phyloP scores from a whole-genome alignment of 2,797 vertebrate genomes.

The Alectoris magna region DNA sequence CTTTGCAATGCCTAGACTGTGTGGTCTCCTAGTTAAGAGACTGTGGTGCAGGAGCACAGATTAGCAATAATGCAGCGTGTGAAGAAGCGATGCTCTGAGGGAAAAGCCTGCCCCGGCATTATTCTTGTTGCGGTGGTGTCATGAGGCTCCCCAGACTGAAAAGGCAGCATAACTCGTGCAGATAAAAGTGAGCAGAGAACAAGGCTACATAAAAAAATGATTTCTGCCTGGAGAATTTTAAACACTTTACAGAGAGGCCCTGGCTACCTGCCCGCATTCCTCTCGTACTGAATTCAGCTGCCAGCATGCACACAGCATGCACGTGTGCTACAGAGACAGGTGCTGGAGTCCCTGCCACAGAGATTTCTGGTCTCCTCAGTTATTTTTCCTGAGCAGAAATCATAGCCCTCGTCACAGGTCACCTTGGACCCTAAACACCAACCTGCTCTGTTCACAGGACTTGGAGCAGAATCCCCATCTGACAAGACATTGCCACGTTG shows the following conservation, averaged over 20 bases:
- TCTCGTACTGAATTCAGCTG: background rate
- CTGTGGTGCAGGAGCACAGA: background rate
- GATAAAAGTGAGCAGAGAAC: background rate
- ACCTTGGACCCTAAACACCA: background rate
- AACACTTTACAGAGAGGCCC: background rate
- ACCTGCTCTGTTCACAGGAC: background rate
- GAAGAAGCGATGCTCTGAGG: background rate
- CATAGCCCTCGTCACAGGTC: background rate
- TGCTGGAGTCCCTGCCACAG: rapidly evolving
- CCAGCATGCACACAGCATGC: rapidly evolving
- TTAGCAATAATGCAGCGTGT: rapidly evolving
- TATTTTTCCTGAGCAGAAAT: background rate
- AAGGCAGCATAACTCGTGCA: background rate
- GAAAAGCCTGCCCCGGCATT: background rate
- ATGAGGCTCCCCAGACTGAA: background rate
- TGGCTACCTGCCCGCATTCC: background rate
- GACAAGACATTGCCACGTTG: background rate
- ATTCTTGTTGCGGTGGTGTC: rapidly evolving
- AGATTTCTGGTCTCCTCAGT: background rate
- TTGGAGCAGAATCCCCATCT: background rate
- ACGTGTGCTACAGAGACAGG: background rate
- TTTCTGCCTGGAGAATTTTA: background rate
- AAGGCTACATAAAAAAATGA: background rate
- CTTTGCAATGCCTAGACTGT: background rate
- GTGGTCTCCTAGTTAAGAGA: background rate